Base-by-base conservation (phyloP, 2,888 invertebrate species). In the Eremobia ochroleuca region DNA sequence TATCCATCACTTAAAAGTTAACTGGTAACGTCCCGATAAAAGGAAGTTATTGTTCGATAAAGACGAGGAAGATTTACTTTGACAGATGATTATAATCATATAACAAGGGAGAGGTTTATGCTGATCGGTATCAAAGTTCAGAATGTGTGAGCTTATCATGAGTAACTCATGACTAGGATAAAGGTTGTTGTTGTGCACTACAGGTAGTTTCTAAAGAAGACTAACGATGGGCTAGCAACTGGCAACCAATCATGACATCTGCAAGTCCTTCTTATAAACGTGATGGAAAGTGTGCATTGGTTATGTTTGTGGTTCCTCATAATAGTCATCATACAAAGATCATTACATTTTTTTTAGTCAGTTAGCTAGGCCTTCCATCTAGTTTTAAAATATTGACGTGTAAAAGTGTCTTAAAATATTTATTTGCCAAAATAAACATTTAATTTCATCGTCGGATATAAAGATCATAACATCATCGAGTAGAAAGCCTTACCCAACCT, bases 1-100 rank as follows among this genome's bases (percentile, higher is more conserved):
- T 87, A 85, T 77, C 86, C 88, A 89, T 89, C 86, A 86, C 83
- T 89, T 89, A 83, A 87, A 89, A 86, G 87, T 86, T 86, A 67
- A 80, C 73, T 87, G 86, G 77, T 78, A 82, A 83, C 71, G 81
- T 77, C 73, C 21, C 85, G 86, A 87, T 87, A 84, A 89, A 86
- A 85, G 77, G 77, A 87, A 88, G 75, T 89, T 88, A 86, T 82
- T 85, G 77, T 87, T 77, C 70, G 78, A 76, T 84, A 75, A 79
- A 80, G 81, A 76, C 59, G 77, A 81, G 64, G 73, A 74, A 81
- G 80, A 86, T 85, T 89, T 82, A 84, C 81, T 85, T 78, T 72
- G 86, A 81, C 83, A 65, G 85, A 85, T 76, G 75, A 78, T 85
- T 82, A 82, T 87, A 76, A 77, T 72, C 85, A 68, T 80, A 85